phyloP scores from a whole-genome alignment of 2,113 vertebrate genomes.

The Cephalopterus ornatus region DNA sequence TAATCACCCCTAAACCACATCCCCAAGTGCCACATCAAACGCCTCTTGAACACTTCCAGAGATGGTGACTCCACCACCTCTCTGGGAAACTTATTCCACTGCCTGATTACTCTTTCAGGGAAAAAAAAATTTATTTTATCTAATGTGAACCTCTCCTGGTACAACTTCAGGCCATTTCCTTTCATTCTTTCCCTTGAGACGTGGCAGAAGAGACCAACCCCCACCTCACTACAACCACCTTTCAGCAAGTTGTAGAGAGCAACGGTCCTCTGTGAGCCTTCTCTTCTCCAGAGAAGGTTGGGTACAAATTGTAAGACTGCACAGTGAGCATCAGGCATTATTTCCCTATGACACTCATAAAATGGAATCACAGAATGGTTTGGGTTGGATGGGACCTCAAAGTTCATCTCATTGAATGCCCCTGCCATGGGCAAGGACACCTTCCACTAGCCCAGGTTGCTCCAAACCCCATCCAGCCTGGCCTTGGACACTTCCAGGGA shows the following conservation, averaged over 20 bases:
- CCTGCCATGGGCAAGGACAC: neutral
- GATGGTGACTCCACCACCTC: neutral
- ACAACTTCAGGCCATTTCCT: neutral
- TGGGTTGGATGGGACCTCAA: neutral
- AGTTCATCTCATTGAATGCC: fast-evolving
- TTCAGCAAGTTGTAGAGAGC: neutral
- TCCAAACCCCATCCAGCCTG: neutral
- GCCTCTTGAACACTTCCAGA: neutral
- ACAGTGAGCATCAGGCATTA: neutral
- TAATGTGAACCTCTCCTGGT: neutral
- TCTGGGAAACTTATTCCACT: neutral
- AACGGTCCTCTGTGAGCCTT: neutral
- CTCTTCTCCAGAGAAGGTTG: neutral
- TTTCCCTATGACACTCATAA: neutral
- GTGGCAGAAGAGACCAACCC: neutral
- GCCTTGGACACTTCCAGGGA: neutral
- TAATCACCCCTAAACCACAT: neutral
- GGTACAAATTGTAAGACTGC: neutral
- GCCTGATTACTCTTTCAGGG: neutral
- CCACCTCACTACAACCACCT: neutral
- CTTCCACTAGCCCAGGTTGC: neutral
- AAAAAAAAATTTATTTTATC: neutral
- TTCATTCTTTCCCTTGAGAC: neutral
- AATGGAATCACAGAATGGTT: neutral
- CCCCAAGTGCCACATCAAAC: neutral